Percentiles rank a stretch among this genome's conserved stretches.
Evolutionary conservation across 2,113 vertebrate species (phyloP).

Genomic region (Anarrhichthys ocellatus): DNA sequence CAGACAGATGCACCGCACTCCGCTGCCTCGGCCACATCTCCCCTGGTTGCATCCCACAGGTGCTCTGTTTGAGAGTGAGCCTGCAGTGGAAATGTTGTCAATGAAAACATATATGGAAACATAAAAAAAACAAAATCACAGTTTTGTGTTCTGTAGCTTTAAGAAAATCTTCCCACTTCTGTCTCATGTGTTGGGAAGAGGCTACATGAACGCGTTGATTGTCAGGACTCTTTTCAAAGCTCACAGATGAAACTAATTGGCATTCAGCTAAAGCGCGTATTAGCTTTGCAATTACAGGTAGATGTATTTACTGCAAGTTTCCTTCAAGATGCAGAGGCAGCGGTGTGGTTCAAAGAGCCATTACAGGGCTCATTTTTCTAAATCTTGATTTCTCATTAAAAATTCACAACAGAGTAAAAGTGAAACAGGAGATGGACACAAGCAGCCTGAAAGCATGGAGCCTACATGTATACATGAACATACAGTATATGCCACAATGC

Average conservation of each 20-base stretch:
- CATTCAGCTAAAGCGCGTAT: slow-evolving; percentile 31
- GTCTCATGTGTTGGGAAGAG: neutral
- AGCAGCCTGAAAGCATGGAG: neutral
- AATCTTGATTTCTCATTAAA: slow-evolving; percentile 43
- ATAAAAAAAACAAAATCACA: neutral
- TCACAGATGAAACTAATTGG: slow-evolving; percentile 53
- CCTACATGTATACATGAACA: neutral
- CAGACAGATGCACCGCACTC: slow-evolving; percentile 41
- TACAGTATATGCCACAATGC: neutral
- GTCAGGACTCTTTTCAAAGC: slow-evolving; percentile 27
- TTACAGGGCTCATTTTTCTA: slow-evolving; percentile 24
- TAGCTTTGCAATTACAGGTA: slow-evolving; percentile 32
- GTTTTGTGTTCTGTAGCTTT: neutral
- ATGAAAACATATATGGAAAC: neutral
- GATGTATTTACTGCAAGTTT: slow-evolving; percentile 6
- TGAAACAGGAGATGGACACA: slow-evolving; percentile 2
- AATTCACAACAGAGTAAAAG: slow-evolving; percentile 19
- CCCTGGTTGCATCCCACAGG: slow-evolving; percentile 1
- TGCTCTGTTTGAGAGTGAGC: slow-evolving; percentile 5
- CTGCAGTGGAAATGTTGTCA: neutral
- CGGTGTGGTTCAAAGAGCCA: slow-evolving; percentile 35
- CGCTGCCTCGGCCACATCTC: slow-evolving; percentile 14
- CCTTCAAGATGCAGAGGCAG: slow-evolving; percentile 11
- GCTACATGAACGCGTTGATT: slow-evolving; percentile 8
- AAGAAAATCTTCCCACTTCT: neutral